phyloP scores from a whole-genome alignment of 2,888 invertebrate species.

The Polydrusus cervinus region DNA sequence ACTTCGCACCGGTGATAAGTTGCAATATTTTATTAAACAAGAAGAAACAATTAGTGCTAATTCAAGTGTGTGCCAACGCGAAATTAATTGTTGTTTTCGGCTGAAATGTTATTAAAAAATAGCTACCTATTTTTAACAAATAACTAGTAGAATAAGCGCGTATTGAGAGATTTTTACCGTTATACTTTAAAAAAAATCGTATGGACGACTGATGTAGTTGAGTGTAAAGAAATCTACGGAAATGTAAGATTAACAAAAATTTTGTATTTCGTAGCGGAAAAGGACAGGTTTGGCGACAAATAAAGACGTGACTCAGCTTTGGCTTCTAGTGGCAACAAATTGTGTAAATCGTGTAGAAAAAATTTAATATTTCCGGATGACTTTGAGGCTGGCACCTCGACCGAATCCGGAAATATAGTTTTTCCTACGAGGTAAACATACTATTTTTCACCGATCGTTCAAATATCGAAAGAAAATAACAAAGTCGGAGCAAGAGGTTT shows the following conservation, averaged over 20 bases:
- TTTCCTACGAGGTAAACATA: too few relatives aligned
- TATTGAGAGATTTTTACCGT: conserved; percentile 17
- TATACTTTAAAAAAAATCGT: neutral
- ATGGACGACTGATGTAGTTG: neutral
- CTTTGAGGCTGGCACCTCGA: too few relatives aligned
- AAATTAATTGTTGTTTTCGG: conserved; percentile 9
- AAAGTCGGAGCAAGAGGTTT: too few relatives aligned
- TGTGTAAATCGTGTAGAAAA: too few relatives aligned
- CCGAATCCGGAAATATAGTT: too few relatives aligned
- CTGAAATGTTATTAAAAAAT: conserved; percentile 32
- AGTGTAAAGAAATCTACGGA: neutral
- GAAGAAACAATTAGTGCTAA: conserved; percentile 47
- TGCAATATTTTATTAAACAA: conserved; percentile 67
- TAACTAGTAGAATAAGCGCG: neutral
- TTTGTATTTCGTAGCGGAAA: too few relatives aligned
- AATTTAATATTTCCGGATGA: too few relatives aligned
- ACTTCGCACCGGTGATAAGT: conserved; percentile 67
- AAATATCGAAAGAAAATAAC: too few relatives aligned
- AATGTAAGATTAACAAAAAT: neutral
- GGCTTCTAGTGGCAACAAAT: too few relatives aligned
- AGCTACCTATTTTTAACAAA: conserved; percentile 22
- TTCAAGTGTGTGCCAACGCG: conserved; percentile 68
- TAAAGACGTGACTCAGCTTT: too few relatives aligned
- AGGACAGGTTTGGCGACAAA: too few relatives aligned
- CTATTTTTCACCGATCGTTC: too few relatives aligned